A percentile compares a stretch with the other conserved stretches of the same genome.
phyloP scores from a whole-genome alignment of 2,113 vertebrate genomes.

The Noctilio leporinus region DNA sequence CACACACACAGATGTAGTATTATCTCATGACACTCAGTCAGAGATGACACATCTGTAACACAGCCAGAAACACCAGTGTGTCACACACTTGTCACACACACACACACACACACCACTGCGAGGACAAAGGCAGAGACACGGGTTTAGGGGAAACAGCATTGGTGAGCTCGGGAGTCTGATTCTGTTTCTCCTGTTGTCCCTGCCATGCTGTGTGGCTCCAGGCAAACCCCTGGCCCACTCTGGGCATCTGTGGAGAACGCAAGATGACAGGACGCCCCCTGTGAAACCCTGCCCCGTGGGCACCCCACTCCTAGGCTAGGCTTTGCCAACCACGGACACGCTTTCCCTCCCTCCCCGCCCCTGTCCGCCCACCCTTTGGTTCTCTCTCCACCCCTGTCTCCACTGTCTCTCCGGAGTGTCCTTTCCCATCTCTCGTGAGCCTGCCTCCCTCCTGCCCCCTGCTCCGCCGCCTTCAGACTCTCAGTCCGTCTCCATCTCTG shows the following conservation, averaged over 20 bases:
- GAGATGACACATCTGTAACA: neutral
- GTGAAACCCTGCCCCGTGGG: rapidly evolving
- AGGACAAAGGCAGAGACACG: neutral
- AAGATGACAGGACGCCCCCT: rapidly evolving
- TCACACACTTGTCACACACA: neutral
- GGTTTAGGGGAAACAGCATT: neutral
- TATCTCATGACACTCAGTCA: neutral
- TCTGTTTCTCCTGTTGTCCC: rapidly evolving
- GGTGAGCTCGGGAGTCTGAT: neutral
- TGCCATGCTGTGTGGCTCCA: neutral
- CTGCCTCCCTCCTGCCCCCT: neutral
- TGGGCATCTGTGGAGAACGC: neutral
- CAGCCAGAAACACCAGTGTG: neutral
- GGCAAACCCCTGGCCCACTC: neutral
- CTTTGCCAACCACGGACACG: rapidly evolving
- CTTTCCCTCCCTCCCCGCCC: too few species aligned
- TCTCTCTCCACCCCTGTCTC: neutral
- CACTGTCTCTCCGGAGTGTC: neutral
- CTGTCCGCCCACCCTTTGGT: neutral
- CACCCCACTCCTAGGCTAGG: rapidly evolving
- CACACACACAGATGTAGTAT: neutral
- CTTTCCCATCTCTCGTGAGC: rapidly evolving
- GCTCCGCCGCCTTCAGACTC: neutral
- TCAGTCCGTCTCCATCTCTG: neutral
- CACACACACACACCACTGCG: too few species aligned